Conservation (phyloP, 2,113 vertebrate species). For the Acrocephalus arundinaceus region DNA sequence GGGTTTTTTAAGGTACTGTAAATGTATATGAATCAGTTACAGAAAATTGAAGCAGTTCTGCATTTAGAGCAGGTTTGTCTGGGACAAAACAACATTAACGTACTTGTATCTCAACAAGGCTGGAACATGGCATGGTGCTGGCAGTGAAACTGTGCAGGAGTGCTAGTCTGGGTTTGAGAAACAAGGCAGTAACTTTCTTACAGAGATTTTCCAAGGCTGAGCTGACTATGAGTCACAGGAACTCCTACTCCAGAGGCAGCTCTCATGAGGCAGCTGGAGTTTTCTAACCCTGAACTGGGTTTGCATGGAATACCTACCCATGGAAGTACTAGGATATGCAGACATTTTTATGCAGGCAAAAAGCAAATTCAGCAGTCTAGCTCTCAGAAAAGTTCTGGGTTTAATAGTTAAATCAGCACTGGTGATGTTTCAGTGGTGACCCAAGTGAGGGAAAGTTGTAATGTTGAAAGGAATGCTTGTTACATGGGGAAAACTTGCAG, state of each 20-base stretch:
- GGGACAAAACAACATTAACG: neutral
- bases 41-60: neutral
- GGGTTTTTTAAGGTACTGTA: neutral
- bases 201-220: neutral
- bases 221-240: neutral
- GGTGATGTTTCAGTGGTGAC: neutral
- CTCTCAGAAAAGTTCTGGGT: neutral
- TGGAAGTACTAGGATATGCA: neutral
- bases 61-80: neutral
- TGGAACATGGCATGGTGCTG: accelerated
- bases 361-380: neutral
- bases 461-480: neutral
- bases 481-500: neutral
- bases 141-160: neutral
- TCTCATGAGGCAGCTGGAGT: neutral
- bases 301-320: neutral
- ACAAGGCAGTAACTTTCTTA: neutral
- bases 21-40: neutral
- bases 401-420: neutral
- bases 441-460: neutral
- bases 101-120: neutral
- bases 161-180: neutral
- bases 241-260: neutral
- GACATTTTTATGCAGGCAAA: neutral
- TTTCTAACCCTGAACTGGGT: neutral